A percentile compares a stretch with the other conserved stretches of the same genome.
Evolutionary conservation across 2,888 invertebrate species (phyloP).

Genomic region (Atrina japonica): DNA sequence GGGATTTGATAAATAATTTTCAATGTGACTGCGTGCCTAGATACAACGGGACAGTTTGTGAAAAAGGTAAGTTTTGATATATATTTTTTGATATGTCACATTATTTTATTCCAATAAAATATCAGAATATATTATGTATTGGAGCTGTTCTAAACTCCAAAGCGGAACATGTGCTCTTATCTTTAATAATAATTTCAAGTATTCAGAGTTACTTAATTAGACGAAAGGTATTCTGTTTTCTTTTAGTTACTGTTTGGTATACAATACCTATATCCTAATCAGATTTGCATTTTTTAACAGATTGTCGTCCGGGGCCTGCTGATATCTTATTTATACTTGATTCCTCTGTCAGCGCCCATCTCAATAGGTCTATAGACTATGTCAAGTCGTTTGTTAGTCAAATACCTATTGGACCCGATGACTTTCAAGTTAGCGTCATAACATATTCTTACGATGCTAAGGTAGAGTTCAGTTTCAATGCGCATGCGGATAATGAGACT

Average conservation of each 20-base stretch:
- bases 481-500: not conserved
- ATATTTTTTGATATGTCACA: not conserved
- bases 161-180: no score
- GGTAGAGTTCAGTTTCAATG: constrained; percentile 23
- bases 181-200: no score
- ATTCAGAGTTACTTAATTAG: no score
- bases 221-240: no score
- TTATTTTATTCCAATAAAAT: no score
- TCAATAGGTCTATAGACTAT: constrained; percentile 20
- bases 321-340: constrained; percentile 34
- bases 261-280: no score
- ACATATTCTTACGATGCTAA: constrained; percentile 26
- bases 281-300: no score
- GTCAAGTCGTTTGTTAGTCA: constrained; percentile 8
- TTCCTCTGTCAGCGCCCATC: constrained; percentile 11
- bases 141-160: no score
- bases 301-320: constrained; percentile 40
- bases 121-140: no score
- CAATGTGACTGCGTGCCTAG: constrained; percentile 14
- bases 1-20: constrained; percentile 11
- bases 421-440: constrained; percentile 30
- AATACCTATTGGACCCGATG: constrained; percentile 29
- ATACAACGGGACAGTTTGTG: constrained; percentile 11
- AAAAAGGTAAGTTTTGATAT: constrained; percentile 17
- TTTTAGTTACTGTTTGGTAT: no score